These are phyloP conservation scores for Papilio dardanus DNA, from an alignment of 1,140 invertebrate genomes.

Conservation along the genomic window DNA sequence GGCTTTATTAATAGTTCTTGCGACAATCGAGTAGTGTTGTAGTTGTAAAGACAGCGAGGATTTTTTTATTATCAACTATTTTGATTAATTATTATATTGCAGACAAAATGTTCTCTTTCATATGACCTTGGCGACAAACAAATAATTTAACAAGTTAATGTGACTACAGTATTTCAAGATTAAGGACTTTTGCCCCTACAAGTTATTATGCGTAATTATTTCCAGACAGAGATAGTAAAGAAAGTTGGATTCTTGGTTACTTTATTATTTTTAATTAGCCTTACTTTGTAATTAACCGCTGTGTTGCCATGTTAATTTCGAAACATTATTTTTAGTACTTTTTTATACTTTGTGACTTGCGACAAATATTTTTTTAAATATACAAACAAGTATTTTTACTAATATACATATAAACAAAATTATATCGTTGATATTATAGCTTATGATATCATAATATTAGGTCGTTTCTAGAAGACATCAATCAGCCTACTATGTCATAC, in stretches of 20 bases:
- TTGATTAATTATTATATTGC: neutral
- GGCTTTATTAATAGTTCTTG: no score
- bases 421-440: no score
- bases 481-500: neutral
- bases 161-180: neutral
- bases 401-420: no score
- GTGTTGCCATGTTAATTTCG: neutral
- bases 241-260: neutral
- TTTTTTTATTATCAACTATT: neutral
- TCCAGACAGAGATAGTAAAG: neutral
- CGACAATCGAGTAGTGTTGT: no score
- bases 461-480: neutral
- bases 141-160: neutral
- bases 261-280: no score
- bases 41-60: no score
- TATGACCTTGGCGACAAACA: neutral
- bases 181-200: neutral
- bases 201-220: neutral
- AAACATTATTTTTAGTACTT: neutral
- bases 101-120: neutral
- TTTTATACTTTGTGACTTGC: neutral
- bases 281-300: neutral
- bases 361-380: no score
- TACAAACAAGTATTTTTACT: no score
- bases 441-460: neutral